Evolutionary conservation across 1,140 invertebrate species (phyloP), one percentile per base, ranked within the genome.

Genomic region (Harpegnathos saltator): DNA sequence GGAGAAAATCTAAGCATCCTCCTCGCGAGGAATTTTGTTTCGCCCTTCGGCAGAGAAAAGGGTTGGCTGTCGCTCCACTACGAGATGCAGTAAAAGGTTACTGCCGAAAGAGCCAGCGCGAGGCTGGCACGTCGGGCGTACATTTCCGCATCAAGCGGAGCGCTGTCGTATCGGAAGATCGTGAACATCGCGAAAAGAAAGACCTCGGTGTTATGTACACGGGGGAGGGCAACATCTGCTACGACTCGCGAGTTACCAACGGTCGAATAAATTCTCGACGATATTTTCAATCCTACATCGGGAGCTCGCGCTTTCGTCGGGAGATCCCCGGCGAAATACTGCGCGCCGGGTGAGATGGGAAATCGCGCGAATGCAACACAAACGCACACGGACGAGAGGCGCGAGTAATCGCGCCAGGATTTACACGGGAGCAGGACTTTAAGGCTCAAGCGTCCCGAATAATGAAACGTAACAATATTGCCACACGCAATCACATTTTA

Each of bases 251-350:
- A 80, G 52, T 80, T 71, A 71, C 66, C 26, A 69, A 54, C 77
- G 65, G 68, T 61, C 68, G 77, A 63, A 84, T 82, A 82, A 84
- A 84, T 84, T 82, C 66, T 19, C 56, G 19, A 11, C 26, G 66
- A 84, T 84, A 78, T 80, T 84, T 84, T 80, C 74, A 52, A 74
- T 83, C 52, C 54, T 15, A 5, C 44, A 69, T 26, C 48, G 48
- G 24, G 14, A 44, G 22, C n/a, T 80, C 22, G n/a, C n/a, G n/a
- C n/a, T n/a, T n/a, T n/a, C n/a, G 24, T 75, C 56, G 33, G 19
- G n/a, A 11, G 1, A 54, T 59, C 19, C 12, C 24, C 12, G 4
- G 19, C 52, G 26, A 12, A 33, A 82, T 85, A 72, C 68, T 17
- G n/a, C 17, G n/a, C 17, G n/a, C 3, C 2, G 24, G 1, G 19